Evolutionary conservation across 92 coral and sea anemone species (phyloP), one percentile per base, ranked within the genome.

Genomic region (Heliopora coerulea): DNA sequence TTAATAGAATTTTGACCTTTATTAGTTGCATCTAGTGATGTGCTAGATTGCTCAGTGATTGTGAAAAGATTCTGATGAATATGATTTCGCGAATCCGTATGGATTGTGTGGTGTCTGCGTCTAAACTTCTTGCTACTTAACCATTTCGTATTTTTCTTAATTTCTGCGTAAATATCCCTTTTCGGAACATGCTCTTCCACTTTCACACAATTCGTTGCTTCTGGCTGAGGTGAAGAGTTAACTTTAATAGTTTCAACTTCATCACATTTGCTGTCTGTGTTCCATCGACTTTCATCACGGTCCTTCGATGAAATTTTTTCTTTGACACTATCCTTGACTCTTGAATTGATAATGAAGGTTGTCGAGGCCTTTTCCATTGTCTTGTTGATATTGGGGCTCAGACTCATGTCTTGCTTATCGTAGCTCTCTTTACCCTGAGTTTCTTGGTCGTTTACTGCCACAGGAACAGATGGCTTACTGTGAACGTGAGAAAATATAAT

Each of bases 81-180:
- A 70, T 52, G 54, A 23, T 41, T 30, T 20, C 20, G 63, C 12
- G 62, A 52, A 70, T 50, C 77, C 19, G 74, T 8, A 48, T 67
- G 74, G 15, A 70, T 70, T 29, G 62, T 70, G 35, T 70, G 77
- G 32, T 70, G 63, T n/a, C 74, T 46, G 30, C 77, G 60, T 70
- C 63, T 50, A 28, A 70, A 70, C 18, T 30, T 30, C 49, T 37
- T 50, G 32, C 77, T 70, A 10, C 32, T 29, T 14, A 63, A 70
- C 77, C 77, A 70, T 35, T 52, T 70, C 2, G 77, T 50, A 70
- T 70, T 70, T 54, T 54, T 70, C 54, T 70, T 70, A 18, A 70
- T 70, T 27, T 67, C 74, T 23, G 74, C 26, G 63, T 70, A 70
- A 13, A 70, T 54, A 21, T 70, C 54, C 54, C 49, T 44, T 20